Conservation (phyloP, 2,113 vertebrate genomes). For the Otus sunia region DNA sequence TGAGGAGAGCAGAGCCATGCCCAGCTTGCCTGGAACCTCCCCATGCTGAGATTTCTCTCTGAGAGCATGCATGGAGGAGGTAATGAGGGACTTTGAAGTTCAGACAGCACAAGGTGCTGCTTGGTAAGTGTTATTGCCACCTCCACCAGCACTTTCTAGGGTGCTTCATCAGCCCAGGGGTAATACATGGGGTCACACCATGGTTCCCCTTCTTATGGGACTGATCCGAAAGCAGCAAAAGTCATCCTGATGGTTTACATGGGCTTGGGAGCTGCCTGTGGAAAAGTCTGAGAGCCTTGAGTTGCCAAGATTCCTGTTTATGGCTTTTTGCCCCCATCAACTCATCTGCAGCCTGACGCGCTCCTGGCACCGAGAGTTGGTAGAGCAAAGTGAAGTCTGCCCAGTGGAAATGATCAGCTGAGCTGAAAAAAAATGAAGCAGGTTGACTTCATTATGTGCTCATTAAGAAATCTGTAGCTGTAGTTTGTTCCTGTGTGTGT, state of each 20-base stretch:
- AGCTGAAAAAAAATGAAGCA: slow-evolving; percentile 18
- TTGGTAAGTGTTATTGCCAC: not conserved
- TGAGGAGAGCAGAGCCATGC: not conserved
- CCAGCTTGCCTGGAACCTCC: fast-evolving
- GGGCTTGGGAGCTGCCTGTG: not conserved
- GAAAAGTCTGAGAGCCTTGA: not conserved
- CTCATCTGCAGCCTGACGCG: not conserved
- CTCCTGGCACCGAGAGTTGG: not conserved
- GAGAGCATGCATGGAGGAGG: fast-evolving
- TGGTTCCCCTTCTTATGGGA: not conserved
- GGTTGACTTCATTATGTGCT: slow-evolving; percentile 47
- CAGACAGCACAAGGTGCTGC: not conserved
- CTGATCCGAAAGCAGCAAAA: not conserved
- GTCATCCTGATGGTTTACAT: not conserved
- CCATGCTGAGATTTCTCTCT: not conserved
- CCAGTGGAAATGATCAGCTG: not conserved
- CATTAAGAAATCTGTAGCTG: slow-evolving; percentile 60
- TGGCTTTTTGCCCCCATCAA: not conserved
- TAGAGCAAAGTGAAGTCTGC: not conserved
- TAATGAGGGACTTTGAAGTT: not conserved
- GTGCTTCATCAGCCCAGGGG: not conserved
- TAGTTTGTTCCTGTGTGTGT: slow-evolving; percentile 56
- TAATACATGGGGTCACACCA: no score
- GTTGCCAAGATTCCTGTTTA: not conserved
- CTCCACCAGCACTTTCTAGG: not conserved